Evolutionary conservation across 2,113 vertebrate species (phyloP).

Genomic region (Oceanodroma tethys): DNA sequence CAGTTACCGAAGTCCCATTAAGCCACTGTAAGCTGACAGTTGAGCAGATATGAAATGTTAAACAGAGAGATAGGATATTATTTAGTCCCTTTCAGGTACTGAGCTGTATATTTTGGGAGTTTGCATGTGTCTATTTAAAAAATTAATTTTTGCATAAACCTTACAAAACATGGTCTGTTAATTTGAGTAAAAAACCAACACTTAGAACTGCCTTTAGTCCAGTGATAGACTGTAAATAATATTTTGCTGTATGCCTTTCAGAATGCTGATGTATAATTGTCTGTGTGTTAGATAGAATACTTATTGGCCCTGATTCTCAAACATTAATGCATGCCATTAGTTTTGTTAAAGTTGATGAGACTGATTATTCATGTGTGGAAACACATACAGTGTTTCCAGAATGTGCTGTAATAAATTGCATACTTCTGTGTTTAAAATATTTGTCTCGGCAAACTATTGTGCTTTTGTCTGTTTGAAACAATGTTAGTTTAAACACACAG

Average conservation of each 20-base stretch:
- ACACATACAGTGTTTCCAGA: neutral
- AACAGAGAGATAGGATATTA: slow-evolving; percentile 37
- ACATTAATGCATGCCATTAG: neutral
- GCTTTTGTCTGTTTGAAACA: slow-evolving; percentile 25
- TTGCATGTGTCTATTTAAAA: neutral
- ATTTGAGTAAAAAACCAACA: neutral
- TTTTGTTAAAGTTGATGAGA: slow-evolving; percentile 13
- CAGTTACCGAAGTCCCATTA: slow-evolving; percentile 66
- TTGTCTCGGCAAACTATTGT: neutral
- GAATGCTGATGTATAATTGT: slow-evolving; percentile 21
- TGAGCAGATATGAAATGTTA: slow-evolving; percentile 59
- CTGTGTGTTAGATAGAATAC: neutral
- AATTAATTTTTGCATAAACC: neutral
- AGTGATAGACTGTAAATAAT: neutral
- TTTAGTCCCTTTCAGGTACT: neutral
- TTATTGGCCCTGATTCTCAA: neutral
- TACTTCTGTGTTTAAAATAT: neutral
- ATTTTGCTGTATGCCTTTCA: neutral
- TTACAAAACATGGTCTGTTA: neutral
- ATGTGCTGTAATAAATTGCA: neutral
- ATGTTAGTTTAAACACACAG: neutral
- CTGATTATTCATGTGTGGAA: neutral
- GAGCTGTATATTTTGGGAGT: neutral
- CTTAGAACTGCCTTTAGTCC: neutral
- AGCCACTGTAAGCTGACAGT: slow-evolving; percentile 60